A percentile compares a stretch with the other conserved stretches of the same genome.
Evolutionary conservation across 2,113 vertebrate genomes (phyloP).

Genomic region (Gallinago media): DNA sequence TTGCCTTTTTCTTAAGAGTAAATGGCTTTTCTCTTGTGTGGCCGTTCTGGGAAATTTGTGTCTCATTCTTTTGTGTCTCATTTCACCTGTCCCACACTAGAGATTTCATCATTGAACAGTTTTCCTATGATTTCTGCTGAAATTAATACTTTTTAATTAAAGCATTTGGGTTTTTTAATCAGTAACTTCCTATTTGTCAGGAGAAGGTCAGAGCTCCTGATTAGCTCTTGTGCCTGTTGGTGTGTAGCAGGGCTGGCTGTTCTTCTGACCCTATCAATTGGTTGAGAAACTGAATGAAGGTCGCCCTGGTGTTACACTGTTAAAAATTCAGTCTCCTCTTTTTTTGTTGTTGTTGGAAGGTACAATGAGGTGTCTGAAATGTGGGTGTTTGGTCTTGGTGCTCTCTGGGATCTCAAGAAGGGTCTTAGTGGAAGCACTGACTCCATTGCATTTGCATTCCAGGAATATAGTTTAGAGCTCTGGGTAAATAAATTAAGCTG

Average conservation of each 20-base stretch:
- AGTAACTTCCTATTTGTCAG: background rate
- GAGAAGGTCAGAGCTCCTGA: background rate
- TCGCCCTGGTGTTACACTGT: background rate
- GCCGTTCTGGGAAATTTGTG: background rate
- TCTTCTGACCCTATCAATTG: background rate
- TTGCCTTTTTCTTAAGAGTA: background rate
- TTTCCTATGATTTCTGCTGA: background rate
- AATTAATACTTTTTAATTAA: background rate
- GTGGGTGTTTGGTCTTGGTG: background rate
- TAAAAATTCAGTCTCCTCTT: background rate
- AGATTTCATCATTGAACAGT: background rate
- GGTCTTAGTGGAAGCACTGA: background rate
- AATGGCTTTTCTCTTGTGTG: background rate
- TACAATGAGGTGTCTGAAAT: background rate
- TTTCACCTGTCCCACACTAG: background rate
- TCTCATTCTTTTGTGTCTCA: background rate
- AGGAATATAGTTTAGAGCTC: background rate
- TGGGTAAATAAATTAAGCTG: background rate
- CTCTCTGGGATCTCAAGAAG: background rate
- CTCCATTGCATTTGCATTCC: background rate
- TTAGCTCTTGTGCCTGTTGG: accelerated
- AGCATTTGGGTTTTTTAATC: background rate
- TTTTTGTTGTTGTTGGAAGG: background rate
- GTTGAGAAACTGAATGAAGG: background rate
- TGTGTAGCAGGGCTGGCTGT: background rate